Base-by-base conservation (phyloP, 2,113 vertebrate species). In the Epinephelus moara region DNA sequence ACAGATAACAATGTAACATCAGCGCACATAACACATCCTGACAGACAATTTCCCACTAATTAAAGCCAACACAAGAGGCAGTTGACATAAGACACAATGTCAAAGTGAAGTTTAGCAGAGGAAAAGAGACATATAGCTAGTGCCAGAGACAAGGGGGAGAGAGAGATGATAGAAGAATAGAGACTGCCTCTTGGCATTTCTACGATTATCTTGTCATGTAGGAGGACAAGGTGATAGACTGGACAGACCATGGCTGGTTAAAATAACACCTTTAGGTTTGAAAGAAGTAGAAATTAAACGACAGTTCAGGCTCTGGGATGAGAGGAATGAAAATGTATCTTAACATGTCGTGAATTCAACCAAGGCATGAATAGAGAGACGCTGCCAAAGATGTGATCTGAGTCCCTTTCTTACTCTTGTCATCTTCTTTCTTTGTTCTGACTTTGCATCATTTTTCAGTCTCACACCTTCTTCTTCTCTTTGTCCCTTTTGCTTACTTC, bases 31-130 rank as follows among this genome's bases (percentile, higher is more conserved):
- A 88, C 77, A 13, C 60, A 62, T 50, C 57, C 55, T 83, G 87
- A 85, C 81, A 80, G 73, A 75, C 30, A 15, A 75, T 52, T 73
- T 82, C 69, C 30, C 66, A 60, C 70, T 81, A 82, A 89, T 91
- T 87, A 86, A 74, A 85, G 67, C 49, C 82, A 71, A 50, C 69
- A 73, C 56, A 70, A 76, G 66, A 86, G 68, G 40, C 66, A 10
- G 79, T 56, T 78, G 78, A 88, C 68, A 63, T 60, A 12, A 83
- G 68, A 66, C 64, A 72, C 45, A 50, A 70, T 81, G 77, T 83
- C 71, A 79, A 56, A 85, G 62, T 49, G 37, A 80, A 76, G 33
- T 50, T 57, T 27, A 60, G 25, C 33, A n/a, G 63, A 45, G 18
- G 13, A 45, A 66, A 11, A 52, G 33, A 68, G 37, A 30, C n/a